These are phyloP conservation scores for Platysteira castanea DNA, from an alignment of 2,113 vertebrate species.

Conservation along the genomic window DNA sequence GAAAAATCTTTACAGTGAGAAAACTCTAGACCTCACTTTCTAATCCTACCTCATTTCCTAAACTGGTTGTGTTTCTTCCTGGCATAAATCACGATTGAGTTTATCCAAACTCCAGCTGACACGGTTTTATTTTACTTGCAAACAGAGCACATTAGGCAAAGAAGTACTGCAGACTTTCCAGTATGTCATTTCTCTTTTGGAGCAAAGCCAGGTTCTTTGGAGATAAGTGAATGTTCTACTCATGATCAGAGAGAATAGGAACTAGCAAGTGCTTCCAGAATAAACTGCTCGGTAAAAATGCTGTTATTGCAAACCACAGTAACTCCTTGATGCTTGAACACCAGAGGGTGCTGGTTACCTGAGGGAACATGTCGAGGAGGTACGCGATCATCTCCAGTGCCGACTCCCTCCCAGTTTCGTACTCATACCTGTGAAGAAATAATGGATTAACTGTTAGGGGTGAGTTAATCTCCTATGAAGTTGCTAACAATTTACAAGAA, in stretches of 20 bases:
- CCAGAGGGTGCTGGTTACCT: constrained; percentile 67
- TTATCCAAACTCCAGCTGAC: background rate
- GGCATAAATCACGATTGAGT: background rate
- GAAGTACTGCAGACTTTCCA: background rate
- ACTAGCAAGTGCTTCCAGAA: background rate
- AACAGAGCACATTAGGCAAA: background rate
- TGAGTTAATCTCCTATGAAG: background rate
- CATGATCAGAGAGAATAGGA: background rate
- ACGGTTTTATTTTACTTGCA: background rate
- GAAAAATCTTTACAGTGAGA: background rate
- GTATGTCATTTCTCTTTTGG: background rate
- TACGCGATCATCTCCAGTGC: constrained; percentile 89
- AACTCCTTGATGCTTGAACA: background rate
- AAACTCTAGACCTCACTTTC: background rate
- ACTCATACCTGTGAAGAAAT: constrained; percentile 80
- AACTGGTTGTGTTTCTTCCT: background rate
- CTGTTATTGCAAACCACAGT: background rate
- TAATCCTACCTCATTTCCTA: background rate
- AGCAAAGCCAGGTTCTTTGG: background rate
- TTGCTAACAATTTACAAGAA: background rate
- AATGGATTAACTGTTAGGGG: background rate
- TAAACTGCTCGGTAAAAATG: background rate
- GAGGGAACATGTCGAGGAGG: constrained; percentile 88
- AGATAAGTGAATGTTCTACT: background rate
- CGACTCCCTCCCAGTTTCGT: constrained; percentile 91